Conservation (phyloP, 2,797 vertebrate species). For the Bradypodion ventrale region DNA sequence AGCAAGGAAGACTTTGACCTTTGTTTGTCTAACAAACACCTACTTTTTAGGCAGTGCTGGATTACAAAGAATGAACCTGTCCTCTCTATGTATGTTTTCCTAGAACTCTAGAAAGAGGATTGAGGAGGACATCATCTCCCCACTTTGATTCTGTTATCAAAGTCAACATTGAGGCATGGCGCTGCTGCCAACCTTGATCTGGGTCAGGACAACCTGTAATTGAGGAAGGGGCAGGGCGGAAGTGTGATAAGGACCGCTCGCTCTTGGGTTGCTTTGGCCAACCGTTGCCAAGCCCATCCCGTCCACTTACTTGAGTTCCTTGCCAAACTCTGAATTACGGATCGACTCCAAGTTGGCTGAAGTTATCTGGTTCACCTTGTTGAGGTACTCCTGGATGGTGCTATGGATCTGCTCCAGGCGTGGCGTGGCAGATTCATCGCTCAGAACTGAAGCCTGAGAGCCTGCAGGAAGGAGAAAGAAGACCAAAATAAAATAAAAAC, state of each 20-base stretch:
- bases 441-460: conserved; percentile 76
- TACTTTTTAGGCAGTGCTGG: not conserved
- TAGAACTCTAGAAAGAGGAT: not conserved
- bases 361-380: conserved; percentile 77
- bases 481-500: too few relatives aligned
- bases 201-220: conserved; percentile 11
- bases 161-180: not conserved
- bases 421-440: conserved; percentile 74
- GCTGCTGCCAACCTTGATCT: too few relatives aligned
- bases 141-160: not conserved
- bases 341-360: conserved; percentile 79
- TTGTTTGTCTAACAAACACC: not conserved
- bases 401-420: conserved; percentile 76
- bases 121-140: too few relatives aligned
- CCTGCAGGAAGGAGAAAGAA: not conserved
- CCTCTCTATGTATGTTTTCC: not conserved
- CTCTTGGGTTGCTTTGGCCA: rapidly evolving
- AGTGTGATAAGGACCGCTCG: not conserved
- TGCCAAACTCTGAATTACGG: conserved; percentile 77
- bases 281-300: not conserved
- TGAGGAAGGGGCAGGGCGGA: too few relatives aligned
- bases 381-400: conserved; percentile 82
- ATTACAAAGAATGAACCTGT: rapidly evolving
- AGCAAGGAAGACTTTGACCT: too few relatives aligned
- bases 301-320: conserved; percentile 80